Conservation (phyloP, 1,140 invertebrate genomes). For the Drosophila rhopaloa region DNA sequence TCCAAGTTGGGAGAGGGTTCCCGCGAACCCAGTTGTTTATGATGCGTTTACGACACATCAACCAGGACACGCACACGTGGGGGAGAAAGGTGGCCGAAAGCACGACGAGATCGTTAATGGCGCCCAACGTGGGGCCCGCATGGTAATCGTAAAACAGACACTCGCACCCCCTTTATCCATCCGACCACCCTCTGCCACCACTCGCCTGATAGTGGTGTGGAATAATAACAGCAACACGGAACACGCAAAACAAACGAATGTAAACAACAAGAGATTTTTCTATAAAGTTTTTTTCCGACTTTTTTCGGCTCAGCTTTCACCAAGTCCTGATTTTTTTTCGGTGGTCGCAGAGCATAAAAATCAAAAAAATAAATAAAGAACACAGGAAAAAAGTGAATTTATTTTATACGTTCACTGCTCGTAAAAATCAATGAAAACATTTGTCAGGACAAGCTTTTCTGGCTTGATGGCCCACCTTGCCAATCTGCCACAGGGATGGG, state of each 20-base stretch:
- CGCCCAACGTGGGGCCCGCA: slow-evolving; percentile 43
- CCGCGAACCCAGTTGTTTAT: slow-evolving; percentile 55
- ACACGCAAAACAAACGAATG: slow-evolving; percentile 42
- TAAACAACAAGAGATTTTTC: slow-evolving; percentile 40
- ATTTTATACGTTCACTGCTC: slow-evolving; percentile 74
- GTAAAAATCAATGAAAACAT: slow-evolving; percentile 81
- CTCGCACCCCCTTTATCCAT: not conserved
- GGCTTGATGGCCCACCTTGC: slow-evolving; percentile 40
- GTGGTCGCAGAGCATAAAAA: slow-evolving; percentile 10
- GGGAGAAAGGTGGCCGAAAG: not conserved
- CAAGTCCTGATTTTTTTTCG: slow-evolving; percentile 22
- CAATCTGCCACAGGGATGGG: not conserved
- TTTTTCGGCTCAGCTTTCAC: slow-evolving; percentile 20
- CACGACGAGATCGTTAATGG: slow-evolving; percentile 30
- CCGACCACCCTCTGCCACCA: not conserved
- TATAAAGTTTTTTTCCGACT: slow-evolving; percentile 2
- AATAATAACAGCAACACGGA: slow-evolving; percentile 11
- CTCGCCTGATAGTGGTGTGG: slow-evolving; percentile 6
- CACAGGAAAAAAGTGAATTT: slow-evolving; percentile 58
- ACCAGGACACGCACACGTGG: slow-evolving; percentile 59
- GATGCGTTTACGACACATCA: slow-evolving; percentile 71
- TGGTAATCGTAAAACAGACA: slow-evolving; percentile 51
- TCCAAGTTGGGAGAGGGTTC: no score
- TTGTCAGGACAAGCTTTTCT: slow-evolving; percentile 46
- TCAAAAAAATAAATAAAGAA: slow-evolving; percentile 32